Base-by-base conservation (phyloP, 1,140 invertebrate genomes). In the Bombus impatiens region DNA sequence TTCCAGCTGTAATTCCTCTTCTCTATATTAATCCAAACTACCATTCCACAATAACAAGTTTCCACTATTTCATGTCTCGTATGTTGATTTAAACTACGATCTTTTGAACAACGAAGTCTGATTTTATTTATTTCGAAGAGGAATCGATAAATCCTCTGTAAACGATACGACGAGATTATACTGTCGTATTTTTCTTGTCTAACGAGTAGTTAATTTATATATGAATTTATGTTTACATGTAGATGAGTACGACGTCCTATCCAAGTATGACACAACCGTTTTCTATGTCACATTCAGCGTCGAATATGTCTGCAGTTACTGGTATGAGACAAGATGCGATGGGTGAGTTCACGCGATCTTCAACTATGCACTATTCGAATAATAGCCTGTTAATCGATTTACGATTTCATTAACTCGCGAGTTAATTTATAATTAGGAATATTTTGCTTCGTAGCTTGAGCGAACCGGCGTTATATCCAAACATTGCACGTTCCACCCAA, bases 211-310 rank as follows among this genome's bases (percentile, higher is more conserved):
- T 74, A 15, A 67, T 40, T n/a, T n/a, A 28, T 13, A 35, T 22
- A 12, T 10, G 18, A 35, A 62, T 79, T 6, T 75, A n/a, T 74
- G 37, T 35, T 97, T 97, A 28, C 28, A n/a, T 62, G 28, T 96
- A 98, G 96, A 99, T 99, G 98, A 97, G 97, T 81, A 97, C 98
- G 67, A 97, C 98, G 91, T 98, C 97, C 35, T 99, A 99, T 95
- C 98, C 98, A 15, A 97, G 97, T 82, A 98, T 99, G 97, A 97
- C 97, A 22, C 98, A 99, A 94, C 98, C 98, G 72, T 99, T 99
- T 95, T 98, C 98, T 78, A 99, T 99, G 98, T 97, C 97, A 35
- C 98, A 99, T 94, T 96, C 97, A 62, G 96, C 97, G 88, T 96
- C 97, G 86, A 98, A 98, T 93, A 98, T 98, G 98, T 97, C 97